Conservation (phyloP, 2,113 vertebrate species). For the Nycticorax nycticorax region DNA sequence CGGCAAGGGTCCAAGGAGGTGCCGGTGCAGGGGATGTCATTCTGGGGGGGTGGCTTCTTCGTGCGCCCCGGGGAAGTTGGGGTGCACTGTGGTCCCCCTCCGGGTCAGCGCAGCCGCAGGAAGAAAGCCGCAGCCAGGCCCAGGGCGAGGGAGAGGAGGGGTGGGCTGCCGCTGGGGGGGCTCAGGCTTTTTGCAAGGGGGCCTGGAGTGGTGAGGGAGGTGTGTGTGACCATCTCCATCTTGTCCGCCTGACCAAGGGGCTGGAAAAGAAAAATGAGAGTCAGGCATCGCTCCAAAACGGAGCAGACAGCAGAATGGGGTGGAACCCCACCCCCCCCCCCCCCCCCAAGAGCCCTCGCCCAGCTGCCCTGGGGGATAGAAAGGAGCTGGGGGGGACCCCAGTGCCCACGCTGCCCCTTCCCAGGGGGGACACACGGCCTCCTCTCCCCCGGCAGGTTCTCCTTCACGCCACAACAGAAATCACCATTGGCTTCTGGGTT, state of each 20-base stretch:
- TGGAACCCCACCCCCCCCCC: fast-evolving
- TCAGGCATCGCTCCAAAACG: fast-evolving
- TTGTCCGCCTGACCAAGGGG: not conserved
- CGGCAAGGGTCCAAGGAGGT: not conserved
- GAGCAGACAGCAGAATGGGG: fast-evolving
- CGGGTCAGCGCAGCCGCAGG: not conserved
- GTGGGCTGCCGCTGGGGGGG: fast-evolving
- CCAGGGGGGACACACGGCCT: fast-evolving
- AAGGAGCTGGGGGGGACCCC: fast-evolving
- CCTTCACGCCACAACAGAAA: fast-evolving
- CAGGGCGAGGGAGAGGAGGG: not conserved
- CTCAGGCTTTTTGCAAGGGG: fast-evolving
- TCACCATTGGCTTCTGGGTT: fast-evolving
- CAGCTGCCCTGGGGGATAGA: fast-evolving
- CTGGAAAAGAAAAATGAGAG: not conserved
- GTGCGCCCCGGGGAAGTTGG: not conserved
- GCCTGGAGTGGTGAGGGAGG: fast-evolving
- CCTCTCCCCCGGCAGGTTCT: fast-evolving
- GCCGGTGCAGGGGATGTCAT: not conserved
- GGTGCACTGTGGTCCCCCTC: fast-evolving
- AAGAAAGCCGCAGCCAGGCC: not conserved
- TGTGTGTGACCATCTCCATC: fast-evolving
- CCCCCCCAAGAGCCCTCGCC: fast-evolving
- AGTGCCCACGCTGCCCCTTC: fast-evolving
- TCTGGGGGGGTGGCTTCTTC: not conserved